Conservation (phyloP, 2,113 vertebrate species). For the Nothoprocta pentlandii region DNA sequence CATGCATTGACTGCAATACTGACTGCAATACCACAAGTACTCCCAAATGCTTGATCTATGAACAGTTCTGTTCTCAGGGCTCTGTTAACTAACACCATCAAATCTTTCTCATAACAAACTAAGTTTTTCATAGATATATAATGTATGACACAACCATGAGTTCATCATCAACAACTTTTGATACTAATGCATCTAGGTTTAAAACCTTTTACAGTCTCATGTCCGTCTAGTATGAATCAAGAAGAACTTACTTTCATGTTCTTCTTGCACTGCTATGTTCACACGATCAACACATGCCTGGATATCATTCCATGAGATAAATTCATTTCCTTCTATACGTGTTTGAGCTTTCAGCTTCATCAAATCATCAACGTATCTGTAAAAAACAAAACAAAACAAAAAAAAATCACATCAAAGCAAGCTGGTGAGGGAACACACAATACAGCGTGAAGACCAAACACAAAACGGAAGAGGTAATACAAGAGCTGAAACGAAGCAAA, state of each 20-base stretch:
- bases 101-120: not conserved
- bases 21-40: not conserved
- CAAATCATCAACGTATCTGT: constrained; percentile 93
- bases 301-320: constrained; percentile 97
- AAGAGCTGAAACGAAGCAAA: not conserved
- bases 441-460: not conserved
- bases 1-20: not conserved
- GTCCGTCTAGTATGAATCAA: not conserved
- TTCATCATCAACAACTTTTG: not conserved
- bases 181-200: not conserved
- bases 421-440: not conserved
- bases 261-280: constrained; percentile 90
- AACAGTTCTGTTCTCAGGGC: not conserved
- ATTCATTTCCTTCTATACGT: constrained; percentile 81
- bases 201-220: not conserved
- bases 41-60: not conserved
- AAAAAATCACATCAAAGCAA: not conserved
- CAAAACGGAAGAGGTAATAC: not conserved
- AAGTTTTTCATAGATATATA: not conserved
- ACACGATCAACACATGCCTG: constrained; percentile 93
- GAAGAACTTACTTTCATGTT: constrained; percentile 90
- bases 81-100: not conserved
- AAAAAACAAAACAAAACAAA: constrained; percentile 5
- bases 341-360: constrained; percentile 87
- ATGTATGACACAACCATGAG: not conserved